Evolutionary conservation across 2,888 invertebrate genomes (phyloP), one percentile per base, ranked within the genome.

Genomic region (Xestia sexstrigata): DNA sequence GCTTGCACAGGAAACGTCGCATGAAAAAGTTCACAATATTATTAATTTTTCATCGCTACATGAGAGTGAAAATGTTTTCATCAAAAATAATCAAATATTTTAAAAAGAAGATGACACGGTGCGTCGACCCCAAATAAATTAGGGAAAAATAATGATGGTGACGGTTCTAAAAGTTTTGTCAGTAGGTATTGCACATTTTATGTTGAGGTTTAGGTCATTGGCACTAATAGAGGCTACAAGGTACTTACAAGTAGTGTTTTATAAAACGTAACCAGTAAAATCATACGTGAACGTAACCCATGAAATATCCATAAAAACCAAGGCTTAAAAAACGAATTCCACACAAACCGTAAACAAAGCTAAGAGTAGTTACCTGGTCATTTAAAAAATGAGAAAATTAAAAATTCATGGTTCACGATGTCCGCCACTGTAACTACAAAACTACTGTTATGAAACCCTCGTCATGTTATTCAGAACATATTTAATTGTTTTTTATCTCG

Each of bases 381-480:
- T 71, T 52, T 0, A 39, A 45, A 71, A 70, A 81, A 76, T 52
- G 13, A 70, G 13, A 42, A 66, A 42, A 62, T 70, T 67, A 55
- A 55, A 60, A 75, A 70, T 81, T 75, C 60, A 66, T 67, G n/a
- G n/a, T 70, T 70, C 42, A 66, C 66, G 60, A 70, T 80, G 47
- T 42, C 77, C 68, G 60, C 82, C 71, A 66, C 52, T 60, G 52
- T 72, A 68, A 55, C 9, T 72, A 72, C 35, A 52, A 55, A 72
- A 72, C 39, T 69, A 60, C 15, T 45, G 45, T 72, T 66, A 60
- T 68, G 30, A 63, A 76, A 71, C 63, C 68, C 49, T 76, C 58
- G 35, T 60, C 42, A 68, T 15, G 13, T 62, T 55, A n/a, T 47
- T 42, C n/a, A 47, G n/a, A 30, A 35, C n/a, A 65, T 65, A 39